Conservation (phyloP, 2,797 vertebrate species). For the Antennarius maculatus region DNA sequence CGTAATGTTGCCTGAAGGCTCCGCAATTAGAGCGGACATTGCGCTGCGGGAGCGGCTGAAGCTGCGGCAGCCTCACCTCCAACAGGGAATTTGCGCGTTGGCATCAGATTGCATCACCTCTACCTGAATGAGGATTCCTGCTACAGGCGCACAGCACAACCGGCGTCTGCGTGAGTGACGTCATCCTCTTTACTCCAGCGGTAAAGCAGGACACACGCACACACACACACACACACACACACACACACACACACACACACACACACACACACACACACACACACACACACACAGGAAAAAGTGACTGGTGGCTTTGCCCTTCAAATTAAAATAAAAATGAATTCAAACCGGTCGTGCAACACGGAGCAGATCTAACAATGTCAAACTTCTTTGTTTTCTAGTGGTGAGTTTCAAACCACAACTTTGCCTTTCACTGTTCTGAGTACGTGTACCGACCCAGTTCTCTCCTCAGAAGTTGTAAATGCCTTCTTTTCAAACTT, state of each 20-base stretch:
- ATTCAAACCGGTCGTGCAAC: too few relatives aligned
- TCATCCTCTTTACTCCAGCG: slow-evolving; percentile 51
- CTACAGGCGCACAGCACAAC: slow-evolving; percentile 26
- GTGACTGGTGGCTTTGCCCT: background rate
- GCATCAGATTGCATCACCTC: slow-evolving; percentile 69
- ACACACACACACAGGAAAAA: too few relatives aligned
- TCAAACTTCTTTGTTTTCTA: background rate
- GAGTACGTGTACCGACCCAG: too few relatives aligned
- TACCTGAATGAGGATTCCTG: slow-evolving; percentile 61
- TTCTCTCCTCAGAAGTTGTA: too few relatives aligned
- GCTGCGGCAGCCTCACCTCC: slow-evolving; percentile 14
- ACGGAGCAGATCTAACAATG: too few relatives aligned
- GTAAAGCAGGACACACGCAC: background rate
- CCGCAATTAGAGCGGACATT: slow-evolving; percentile 59
- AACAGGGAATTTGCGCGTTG: slow-evolving; percentile 54
- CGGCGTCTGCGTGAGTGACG: slow-evolving; percentile 52
- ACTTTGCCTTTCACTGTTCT: too few relatives aligned
- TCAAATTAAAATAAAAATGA: background rate
- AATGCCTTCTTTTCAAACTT: background rate
- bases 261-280: too few relatives aligned
- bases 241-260: too few relatives aligned
- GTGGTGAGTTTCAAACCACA: background rate
- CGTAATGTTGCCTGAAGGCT: slow-evolving; percentile 26
- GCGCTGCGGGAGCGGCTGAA: slow-evolving; percentile 14
- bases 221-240: too few relatives aligned